Evolutionary conservation across 2,113 vertebrate genomes (phyloP).

Genomic region (Myotis lucifugus): DNA sequence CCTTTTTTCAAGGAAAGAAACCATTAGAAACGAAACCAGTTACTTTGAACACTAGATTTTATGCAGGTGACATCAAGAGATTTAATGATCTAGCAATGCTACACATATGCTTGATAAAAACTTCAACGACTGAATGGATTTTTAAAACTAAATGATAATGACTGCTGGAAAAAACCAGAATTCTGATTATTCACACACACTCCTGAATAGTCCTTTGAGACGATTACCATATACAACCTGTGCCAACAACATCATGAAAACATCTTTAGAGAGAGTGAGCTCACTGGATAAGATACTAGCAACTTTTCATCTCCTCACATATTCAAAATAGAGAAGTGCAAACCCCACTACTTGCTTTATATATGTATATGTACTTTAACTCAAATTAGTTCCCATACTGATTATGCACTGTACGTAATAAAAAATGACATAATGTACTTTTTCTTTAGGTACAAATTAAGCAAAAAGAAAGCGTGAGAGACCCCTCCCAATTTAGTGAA

Average conservation of each 20-base stretch:
- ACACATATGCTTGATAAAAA: not conserved
- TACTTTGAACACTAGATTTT: not conserved
- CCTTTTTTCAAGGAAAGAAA: not conserved
- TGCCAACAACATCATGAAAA: not conserved
- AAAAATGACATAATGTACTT: slow-evolving; percentile 11
- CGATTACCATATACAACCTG: not conserved
- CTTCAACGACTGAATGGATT: slow-evolving; percentile 31
- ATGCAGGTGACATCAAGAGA: not conserved
- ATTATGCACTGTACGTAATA: not conserved
- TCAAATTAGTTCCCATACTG: not conserved
- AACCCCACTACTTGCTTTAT: not conserved
- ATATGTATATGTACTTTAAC: not conserved
- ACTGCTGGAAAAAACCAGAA: slow-evolving; percentile 1
- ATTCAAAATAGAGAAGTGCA: slow-evolving; percentile 24
- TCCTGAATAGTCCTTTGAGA: slow-evolving; percentile 14
- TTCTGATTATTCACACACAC: slow-evolving; percentile 1
- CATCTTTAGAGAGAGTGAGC: not conserved
- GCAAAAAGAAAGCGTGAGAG: not conserved
- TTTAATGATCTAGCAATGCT: slow-evolving; percentile 33
- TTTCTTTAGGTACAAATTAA: slow-evolving; percentile 18
- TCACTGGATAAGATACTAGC: not conserved
- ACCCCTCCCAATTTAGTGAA: slow-evolving; percentile 2
- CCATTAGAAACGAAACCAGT: slow-evolving; percentile 14
- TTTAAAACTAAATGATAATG: slow-evolving; percentile 30
- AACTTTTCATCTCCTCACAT: slow-evolving; percentile 15